Evolutionary conservation across 2,797 vertebrate genomes (phyloP), one percentile per base, ranked within the genome.

Genomic region (Rhinophrynus dorsalis): DNA sequence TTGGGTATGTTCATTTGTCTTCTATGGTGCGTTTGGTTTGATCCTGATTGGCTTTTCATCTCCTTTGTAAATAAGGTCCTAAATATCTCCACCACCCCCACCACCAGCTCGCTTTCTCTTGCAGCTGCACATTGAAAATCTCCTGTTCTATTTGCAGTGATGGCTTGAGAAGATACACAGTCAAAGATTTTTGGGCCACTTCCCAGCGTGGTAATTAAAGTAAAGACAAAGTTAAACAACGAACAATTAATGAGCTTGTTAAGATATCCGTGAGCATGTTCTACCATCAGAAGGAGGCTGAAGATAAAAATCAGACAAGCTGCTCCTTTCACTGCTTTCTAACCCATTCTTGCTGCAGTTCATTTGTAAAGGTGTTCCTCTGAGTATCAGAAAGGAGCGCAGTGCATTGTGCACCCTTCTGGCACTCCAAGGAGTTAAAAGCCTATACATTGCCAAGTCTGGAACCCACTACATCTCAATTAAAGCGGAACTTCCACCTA

Each of bases 161-260:
- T 11, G 37, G 23, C 45, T 61, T 30, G 20, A 20, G 18, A 61
- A n/a, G 51, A 63, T 63, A 57, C 12, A 55, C 12, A 55, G 11
- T 56, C 50, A 48, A 29, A 55, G 32, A 27, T 55, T 55, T n/a
- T 63, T 70, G 68, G 68, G 21, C 17, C 2, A 29, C 5, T 47
- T 63, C 59, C 59, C 59, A 70, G 68, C 21, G 29, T 27, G 5
- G 59, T 63, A 70, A 63, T 70, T 70, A 63, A 56, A 70, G 63
- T 21, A 23, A 56, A 63, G 32, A 32, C 38, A 56, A 56, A 47
- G 68, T 56, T 63, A 70, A 70, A 70, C 68, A 70, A 62, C 30
- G 23, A 50, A 20, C 40, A 62, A 71, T 71, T 71, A 71, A 71
- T 71, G 59, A 71, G 60, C 44, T 71, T n/a, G 44, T 71, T 71